These are phyloP conservation scores for Poecile montanus DNA, from an alignment of 2,797 vertebrate species.

Conservation along the genomic window DNA sequence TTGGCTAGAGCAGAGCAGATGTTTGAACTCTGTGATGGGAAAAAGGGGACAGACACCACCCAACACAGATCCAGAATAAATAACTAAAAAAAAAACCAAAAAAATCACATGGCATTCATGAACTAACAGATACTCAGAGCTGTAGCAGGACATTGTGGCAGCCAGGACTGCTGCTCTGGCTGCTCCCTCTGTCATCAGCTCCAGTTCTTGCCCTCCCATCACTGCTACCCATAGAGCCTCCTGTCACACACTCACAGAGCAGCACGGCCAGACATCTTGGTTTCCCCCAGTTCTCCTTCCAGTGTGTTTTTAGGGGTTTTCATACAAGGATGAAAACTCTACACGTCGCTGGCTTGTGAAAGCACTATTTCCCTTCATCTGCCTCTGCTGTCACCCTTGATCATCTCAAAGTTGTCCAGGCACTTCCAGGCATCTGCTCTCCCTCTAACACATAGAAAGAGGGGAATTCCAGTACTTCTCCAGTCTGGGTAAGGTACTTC, in stretches of 20 bases:
- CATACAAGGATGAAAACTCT: neutral
- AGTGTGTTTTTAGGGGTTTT: neutral
- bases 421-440: neutral
- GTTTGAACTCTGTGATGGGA: neutral
- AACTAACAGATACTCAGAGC: conserved; percentile 9
- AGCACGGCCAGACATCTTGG: neutral
- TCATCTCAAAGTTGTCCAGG: neutral
- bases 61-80: neutral
- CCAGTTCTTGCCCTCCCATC: neutral
- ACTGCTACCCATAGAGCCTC: neutral
- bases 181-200: neutral
- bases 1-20: neutral
- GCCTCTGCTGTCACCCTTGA: neutral
- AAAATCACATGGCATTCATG: fast-evolving
- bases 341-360: neutral
- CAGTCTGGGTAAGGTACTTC: neutral
- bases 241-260: fast-evolving
- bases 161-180: neutral
- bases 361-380: neutral
- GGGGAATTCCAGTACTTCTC: neutral
- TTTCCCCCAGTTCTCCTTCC: neutral
- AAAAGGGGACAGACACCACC: neutral
- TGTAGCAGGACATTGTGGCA: neutral
- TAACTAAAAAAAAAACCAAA: neutral
- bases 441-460: neutral